phyloP scores from a whole-genome alignment of 2,888 invertebrate genomes.

The Cryptus viduatorius region DNA sequence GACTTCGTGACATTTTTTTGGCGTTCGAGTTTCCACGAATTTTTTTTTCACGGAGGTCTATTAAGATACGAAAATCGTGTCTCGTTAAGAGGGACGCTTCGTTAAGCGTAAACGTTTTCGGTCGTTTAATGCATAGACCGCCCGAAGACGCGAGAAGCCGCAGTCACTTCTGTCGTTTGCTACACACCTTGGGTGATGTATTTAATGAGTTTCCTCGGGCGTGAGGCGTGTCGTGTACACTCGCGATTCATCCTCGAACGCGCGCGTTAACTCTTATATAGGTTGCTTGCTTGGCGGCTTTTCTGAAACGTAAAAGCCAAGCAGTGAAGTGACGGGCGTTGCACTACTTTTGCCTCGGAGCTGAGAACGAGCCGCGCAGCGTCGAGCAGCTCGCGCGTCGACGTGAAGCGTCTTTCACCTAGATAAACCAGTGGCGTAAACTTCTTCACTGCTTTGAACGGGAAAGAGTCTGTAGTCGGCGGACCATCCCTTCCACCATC shows the following conservation, averaged over 20 bases:
- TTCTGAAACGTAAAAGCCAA: slow-evolving; percentile 46
- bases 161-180: slow-evolving; percentile 38
- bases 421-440: slow-evolving; percentile 57
- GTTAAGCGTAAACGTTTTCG: slow-evolving; percentile 62
- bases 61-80: slow-evolving; percentile 55
- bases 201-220: slow-evolving; percentile 63
- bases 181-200: slow-evolving; percentile 13
- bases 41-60: slow-evolving; percentile 24
- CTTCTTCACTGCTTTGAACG: slow-evolving; percentile 57
- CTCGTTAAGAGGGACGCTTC: slow-evolving; percentile 66
- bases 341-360: slow-evolving; percentile 28
- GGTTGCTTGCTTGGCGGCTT: slow-evolving; percentile 50
- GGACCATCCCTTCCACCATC: background rate
- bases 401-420: slow-evolving; percentile 48
- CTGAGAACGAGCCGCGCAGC: background rate
- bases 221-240: slow-evolving; percentile 29
- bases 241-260: slow-evolving; percentile 44
- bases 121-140: slow-evolving; percentile 49
- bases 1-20: background rate
- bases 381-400: background rate
- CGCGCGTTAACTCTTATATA: slow-evolving; percentile 61
- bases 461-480: slow-evolving; percentile 29
- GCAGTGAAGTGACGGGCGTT: slow-evolving; percentile 46
- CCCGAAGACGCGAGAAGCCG: slow-evolving; percentile 21
- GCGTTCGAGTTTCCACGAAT: background rate